phyloP scores from a whole-genome alignment of 1,140 invertebrate species.

The Antheraea pernyi region DNA sequence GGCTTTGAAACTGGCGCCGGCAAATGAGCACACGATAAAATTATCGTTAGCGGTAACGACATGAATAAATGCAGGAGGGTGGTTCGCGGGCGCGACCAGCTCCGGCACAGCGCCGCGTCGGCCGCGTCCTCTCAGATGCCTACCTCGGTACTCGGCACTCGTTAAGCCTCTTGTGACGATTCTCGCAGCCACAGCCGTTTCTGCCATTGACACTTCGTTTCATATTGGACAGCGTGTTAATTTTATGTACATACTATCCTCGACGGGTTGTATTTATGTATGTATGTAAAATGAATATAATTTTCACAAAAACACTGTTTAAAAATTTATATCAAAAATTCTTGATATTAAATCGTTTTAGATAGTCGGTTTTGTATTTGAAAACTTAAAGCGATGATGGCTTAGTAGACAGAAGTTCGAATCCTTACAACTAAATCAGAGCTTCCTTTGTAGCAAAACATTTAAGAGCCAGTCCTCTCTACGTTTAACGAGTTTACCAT shows the following conservation, averaged over 20 bases:
- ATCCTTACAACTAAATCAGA: too few species aligned
- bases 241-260: constrained; percentile 30
- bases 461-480: too few species aligned
- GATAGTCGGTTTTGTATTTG: too few species aligned
- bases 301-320: too few species aligned
- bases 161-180: constrained; percentile 61
- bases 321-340: too few species aligned
- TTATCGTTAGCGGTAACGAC: constrained; percentile 80
- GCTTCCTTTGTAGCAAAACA: too few species aligned
- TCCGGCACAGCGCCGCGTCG: constrained; percentile 32
- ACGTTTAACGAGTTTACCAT: too few species aligned
- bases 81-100: constrained; percentile 50
- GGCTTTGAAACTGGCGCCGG: constrained; percentile 72
- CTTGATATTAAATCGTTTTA: too few species aligned
- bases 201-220: neutral
- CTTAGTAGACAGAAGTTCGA: too few species aligned
- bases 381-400: too few species aligned
- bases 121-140: constrained; percentile 17
- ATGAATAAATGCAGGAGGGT: constrained; percentile 80
- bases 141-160: constrained; percentile 40
- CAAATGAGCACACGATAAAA: constrained; percentile 81
- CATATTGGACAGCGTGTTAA: constrained; percentile 23
- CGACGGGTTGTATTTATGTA: too few species aligned
- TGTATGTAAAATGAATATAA: too few species aligned
- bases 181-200: constrained; percentile 22